Conservation (phyloP, 1,140 invertebrate genomes). For the Bombyx mori region DNA sequence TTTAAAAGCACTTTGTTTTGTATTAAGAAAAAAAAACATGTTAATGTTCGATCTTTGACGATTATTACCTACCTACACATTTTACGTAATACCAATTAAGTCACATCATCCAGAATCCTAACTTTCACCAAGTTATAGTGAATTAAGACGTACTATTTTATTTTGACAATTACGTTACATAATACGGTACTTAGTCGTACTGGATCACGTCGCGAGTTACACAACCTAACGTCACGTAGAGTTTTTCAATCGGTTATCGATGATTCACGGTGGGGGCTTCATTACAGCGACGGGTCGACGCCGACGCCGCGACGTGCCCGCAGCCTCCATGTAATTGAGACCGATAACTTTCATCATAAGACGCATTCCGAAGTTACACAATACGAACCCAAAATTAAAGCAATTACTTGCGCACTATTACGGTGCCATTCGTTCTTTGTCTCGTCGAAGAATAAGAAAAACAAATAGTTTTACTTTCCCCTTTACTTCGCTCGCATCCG, state of each 20-base stretch:
- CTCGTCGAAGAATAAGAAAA: constrained; percentile 45
- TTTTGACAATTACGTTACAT: constrained; percentile 63
- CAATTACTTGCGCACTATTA: constrained; percentile 19
- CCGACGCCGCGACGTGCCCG: constrained; percentile 27
- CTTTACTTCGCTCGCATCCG: constrained; percentile 53
- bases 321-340: constrained; percentile 32
- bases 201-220: constrained; percentile 59
- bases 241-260: constrained; percentile 47
- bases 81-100: constrained; percentile 2
- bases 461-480: constrained; percentile 66
- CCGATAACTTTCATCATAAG: constrained; percentile 50
- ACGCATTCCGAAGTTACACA: constrained; percentile 33
- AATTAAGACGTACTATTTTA: constrained; percentile 44
- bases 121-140: constrained; percentile 53
- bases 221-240: constrained; percentile 54
- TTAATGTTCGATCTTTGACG: too few species aligned
- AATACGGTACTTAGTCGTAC: constrained; percentile 44
- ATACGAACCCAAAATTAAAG: constrained; percentile 38
- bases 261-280: constrained; percentile 40
- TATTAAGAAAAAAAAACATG: too few species aligned
- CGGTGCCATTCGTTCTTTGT: constrained; percentile 24
- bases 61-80: background rate
- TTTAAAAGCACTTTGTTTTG: too few species aligned
- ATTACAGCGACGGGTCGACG: constrained; percentile 18
- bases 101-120: constrained; percentile 1